Conservation (phyloP, 2,797 vertebrate species). For the Prunella strophiata region DNA sequence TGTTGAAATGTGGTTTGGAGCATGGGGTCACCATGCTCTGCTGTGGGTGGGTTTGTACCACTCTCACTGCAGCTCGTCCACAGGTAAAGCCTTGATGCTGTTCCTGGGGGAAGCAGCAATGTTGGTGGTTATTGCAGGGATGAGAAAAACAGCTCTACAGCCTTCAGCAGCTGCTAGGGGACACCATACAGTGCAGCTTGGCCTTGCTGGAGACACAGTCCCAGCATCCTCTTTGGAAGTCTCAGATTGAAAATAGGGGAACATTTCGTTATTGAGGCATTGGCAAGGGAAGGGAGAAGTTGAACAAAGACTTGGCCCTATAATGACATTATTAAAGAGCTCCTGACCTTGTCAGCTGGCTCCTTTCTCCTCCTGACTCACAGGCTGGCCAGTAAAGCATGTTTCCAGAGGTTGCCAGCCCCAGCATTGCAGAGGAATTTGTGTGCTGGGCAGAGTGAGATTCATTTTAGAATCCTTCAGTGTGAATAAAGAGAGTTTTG, state of each 20-base stretch:
- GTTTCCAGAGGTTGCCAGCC: not conserved
- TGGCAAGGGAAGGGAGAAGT: not conserved
- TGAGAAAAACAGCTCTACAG: not conserved
- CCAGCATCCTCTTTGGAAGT: not conserved
- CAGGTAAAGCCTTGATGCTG: not conserved
- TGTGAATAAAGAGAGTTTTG: not conserved
- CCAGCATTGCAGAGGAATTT: not conserved
- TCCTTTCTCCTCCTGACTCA: not conserved
- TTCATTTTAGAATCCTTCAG: not conserved
- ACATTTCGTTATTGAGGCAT: not conserved
- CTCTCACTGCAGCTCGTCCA: not conserved
- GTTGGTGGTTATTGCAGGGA: not conserved
- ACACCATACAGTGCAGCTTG: not conserved
- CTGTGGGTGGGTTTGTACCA: not conserved
- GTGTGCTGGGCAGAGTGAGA: not conserved
- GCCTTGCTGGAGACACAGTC: not conserved
- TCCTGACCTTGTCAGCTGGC: not conserved
- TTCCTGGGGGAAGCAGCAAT: not conserved
- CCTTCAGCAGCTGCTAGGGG: not conserved
- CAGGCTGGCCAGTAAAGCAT: not conserved
- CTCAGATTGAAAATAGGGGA: not conserved
- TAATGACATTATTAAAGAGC: not conserved
- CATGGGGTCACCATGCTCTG: not conserved
- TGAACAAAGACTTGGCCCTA: not conserved
- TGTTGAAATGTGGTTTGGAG: not conserved